Percentiles rank a stretch among this genome's conserved stretches.
Evolutionary conservation across 2,888 invertebrate genomes (phyloP).

Genomic region (Erannis defoliaria): DNA sequence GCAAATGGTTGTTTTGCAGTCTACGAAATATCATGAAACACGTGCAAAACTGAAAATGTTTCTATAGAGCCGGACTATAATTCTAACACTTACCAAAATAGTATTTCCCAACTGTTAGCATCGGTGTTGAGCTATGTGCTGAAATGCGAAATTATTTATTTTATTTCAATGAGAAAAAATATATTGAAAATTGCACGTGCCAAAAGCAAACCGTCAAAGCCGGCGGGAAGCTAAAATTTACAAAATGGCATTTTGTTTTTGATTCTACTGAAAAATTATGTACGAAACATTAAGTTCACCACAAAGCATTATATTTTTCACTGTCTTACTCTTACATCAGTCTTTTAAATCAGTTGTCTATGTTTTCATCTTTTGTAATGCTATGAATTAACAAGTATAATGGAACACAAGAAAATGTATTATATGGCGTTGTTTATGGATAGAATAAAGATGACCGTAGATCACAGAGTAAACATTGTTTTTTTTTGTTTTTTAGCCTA

Average conservation of each 20-base stretch:
- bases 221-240: slow-evolving; percentile 80
- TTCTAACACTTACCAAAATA: slow-evolving; percentile 74
- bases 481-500: too few species aligned
- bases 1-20: slow-evolving; percentile 84
- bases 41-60: slow-evolving; percentile 73
- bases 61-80: slow-evolving; percentile 52
- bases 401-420: neutral
- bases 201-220: slow-evolving; percentile 83
- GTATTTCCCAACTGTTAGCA: slow-evolving; percentile 76
- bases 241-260: slow-evolving; percentile 13
- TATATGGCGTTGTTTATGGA: neutral
- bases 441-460: neutral
- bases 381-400: neutral
- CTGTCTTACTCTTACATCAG: neutral
- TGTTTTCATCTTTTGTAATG: neutral
- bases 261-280: too few species aligned
- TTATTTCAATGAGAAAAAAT: slow-evolving; percentile 62
- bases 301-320: neutral
- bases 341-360: neutral
- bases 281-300: neutral
- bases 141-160: slow-evolving; percentile 59
- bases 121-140: slow-evolving; percentile 70
- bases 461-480: too few species aligned
- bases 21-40: slow-evolving; percentile 70
- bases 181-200: slow-evolving; percentile 82